A percentile compares a stretch with the other conserved stretches of the same genome.
Evolutionary conservation across 2,113 vertebrate species (phyloP).

Genomic region (Plecturocebus donacophilus): DNA sequence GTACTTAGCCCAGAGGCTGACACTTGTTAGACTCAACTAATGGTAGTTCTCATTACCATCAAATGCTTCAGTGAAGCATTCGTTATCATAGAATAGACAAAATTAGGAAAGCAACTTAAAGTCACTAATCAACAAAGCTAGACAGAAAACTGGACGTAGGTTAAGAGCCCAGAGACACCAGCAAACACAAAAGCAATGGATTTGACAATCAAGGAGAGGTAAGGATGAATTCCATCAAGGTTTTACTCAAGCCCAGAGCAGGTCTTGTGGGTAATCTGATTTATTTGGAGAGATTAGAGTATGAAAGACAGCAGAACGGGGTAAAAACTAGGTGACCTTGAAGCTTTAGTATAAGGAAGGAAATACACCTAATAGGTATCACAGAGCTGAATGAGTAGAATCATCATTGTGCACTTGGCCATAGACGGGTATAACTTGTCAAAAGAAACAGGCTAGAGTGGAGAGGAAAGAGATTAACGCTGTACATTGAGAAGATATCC

Average conservation of each 20-base stretch:
- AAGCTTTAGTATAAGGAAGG: neutral
- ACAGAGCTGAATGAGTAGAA: neutral
- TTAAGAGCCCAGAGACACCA: neutral
- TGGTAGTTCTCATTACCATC: neutral
- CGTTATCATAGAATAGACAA: neutral
- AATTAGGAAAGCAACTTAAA: neutral
- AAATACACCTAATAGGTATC: neutral
- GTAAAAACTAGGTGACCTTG: neutral
- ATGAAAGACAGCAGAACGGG: neutral
- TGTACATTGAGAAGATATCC: neutral
- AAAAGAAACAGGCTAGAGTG: neutral
- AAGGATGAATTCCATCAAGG: neutral
- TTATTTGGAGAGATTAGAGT: neutral
- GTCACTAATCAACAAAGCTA: neutral
- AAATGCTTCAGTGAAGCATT: neutral
- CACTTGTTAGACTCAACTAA: neutral
- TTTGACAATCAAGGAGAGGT: neutral
- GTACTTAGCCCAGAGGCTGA: neutral
- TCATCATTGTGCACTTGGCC: neutral
- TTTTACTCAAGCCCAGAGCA: neutral
- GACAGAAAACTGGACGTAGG: neutral
- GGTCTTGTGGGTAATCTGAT: neutral
- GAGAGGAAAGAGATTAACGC: neutral
- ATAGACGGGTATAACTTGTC: neutral
- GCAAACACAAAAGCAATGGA: neutral